Conservation (phyloP, 2,888 invertebrate genomes). For the Eupithecia abbreviata region DNA sequence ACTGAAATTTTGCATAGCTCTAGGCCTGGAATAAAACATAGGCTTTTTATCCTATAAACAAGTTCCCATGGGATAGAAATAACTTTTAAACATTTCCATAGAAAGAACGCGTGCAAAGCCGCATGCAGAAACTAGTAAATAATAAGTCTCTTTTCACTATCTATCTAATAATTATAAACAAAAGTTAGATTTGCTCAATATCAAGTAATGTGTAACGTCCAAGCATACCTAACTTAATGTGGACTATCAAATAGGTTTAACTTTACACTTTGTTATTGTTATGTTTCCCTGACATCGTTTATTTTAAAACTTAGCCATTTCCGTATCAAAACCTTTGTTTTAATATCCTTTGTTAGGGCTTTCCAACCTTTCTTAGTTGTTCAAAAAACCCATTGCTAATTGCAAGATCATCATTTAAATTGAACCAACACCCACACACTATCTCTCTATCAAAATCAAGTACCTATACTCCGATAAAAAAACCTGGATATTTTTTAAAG, state of each 20-base stretch:
- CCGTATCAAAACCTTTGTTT: constrained; percentile 10
- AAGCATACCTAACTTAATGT: background rate
- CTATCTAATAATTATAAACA: background rate
- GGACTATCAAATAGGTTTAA: background rate
- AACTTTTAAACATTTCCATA: too few species aligned
- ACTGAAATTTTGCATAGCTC: background rate
- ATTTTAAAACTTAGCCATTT: constrained; percentile 23
- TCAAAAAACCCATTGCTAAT: background rate
- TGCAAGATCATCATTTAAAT: background rate
- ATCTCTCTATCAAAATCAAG: constrained; percentile 25
- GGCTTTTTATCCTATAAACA: background rate
- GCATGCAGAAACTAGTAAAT: background rate
- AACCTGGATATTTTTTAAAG: too few species aligned
- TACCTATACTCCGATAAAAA: constrained; percentile 7
- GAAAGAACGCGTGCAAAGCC: background rate
- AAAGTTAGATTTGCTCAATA: background rate
- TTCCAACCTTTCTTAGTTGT: background rate
- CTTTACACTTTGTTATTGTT: background rate
- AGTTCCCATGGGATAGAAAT: too few species aligned
- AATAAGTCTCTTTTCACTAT: background rate
- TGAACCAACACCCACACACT: background rate
- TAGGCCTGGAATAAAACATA: background rate
- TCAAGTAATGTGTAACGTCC: background rate
- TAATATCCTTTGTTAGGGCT: background rate
- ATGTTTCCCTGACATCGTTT: background rate